phyloP scores from a whole-genome alignment of 2,113 vertebrate species.

The Dolichotis patagonum region DNA sequence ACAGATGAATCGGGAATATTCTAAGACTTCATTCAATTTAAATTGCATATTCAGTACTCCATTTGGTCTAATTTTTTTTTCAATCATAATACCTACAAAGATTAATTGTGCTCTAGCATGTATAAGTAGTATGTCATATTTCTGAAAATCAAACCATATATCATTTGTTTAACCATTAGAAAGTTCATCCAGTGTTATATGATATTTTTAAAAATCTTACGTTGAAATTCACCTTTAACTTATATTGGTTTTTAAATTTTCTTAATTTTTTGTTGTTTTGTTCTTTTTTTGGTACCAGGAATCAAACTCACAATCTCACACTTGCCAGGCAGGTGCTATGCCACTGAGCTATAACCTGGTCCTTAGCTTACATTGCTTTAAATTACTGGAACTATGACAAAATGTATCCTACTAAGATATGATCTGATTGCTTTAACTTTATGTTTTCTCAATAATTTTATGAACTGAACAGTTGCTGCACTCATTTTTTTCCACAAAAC shows the following conservation, averaged over 20 bases:
- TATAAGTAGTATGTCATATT: background rate
- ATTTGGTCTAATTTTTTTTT: background rate
- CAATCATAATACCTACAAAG: background rate
- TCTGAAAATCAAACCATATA: background rate
- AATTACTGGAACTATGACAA: background rate
- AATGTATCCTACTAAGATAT: background rate
- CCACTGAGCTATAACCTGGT: too few species aligned
- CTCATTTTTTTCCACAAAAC: background rate
- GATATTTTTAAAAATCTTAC: background rate
- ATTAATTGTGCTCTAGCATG: background rate
- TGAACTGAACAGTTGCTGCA: background rate
- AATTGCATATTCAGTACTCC: too few species aligned
- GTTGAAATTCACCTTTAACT: background rate
- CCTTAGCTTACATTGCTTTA: background rate
- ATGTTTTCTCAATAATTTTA: background rate
- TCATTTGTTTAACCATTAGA: background rate
- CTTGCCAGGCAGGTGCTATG: too few species aligned
- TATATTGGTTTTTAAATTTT: background rate
- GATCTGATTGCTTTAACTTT: background rate
- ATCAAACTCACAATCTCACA: too few species aligned
- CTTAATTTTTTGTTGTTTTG: too few species aligned
- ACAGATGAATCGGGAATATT: background rate
- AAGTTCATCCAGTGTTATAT: background rate
- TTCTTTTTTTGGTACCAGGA: too few species aligned
- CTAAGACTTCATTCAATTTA: background rate